Base-by-base conservation (phyloP, 1,140 invertebrate genomes). In the Trypoxylus dichotomus region DNA sequence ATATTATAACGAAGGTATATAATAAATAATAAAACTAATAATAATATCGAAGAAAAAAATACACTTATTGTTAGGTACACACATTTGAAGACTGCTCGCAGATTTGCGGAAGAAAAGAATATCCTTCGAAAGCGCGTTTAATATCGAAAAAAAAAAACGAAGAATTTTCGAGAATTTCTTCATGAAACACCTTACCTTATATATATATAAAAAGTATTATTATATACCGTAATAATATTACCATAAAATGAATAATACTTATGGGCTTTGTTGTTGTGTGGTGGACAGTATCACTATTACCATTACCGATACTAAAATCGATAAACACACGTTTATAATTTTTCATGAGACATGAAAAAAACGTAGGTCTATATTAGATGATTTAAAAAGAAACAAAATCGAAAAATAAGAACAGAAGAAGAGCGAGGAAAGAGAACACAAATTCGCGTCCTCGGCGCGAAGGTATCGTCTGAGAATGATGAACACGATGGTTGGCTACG, bases 341-440 rank as follows among this genome's bases (percentile, higher is more conserved):
- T 87, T 86, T 86, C 85, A 85, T 86, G 82, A 84, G 82, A 85
- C 58, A 85, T 86, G 84, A 82, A 85, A 86, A 86, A 83, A 83
- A 79, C 82, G 86, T 87, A 87, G 86, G 86, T 87, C 86, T 87
- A 87, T 86, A 87, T 87, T 87, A 87, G 86, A 87, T 86, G 58
- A 74, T 54, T 43, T 68, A 24, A 27, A 68, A 25, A 27, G 10
- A 68, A 27, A n/a, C n/a, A 58, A 58, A 0, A 58, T 13, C 32
- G 32, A 37, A 84, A 85, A 83, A 80, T 82, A 81, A 82, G 80
- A 80, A 79, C 81, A 78, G 75, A 80, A 82, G 79, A 79, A 73
- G 75, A 47, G 47, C 54, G 24, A n/a, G 25, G 54, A 76, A 29
- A 77, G 27, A 72, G 75, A 72, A 68, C 76, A 81, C 75, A 76